Base-by-base conservation (phyloP, 2,888 invertebrate genomes). In the Nomada flava region DNA sequence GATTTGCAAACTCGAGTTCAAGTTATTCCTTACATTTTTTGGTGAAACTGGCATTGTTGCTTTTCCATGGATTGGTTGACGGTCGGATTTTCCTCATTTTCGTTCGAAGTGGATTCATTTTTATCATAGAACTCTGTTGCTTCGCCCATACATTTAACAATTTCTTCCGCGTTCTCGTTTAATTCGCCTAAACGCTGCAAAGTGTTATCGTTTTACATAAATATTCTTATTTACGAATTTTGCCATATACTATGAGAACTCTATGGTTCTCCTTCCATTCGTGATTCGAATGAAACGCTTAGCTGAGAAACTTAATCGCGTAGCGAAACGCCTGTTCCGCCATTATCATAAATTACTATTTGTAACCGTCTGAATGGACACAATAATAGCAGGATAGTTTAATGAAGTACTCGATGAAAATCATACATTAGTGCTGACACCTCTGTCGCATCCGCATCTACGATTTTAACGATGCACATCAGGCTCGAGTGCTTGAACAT, bases 401-500 rank as follows among this genome's bases (percentile, higher is more conserved):
- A 26, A 26, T 2, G 26, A 26, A 26, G 2, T 26, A 26, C 26
- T 26, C 26, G 26, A 2, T 26, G 20, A 42, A n/a, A n/a, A 26
- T 3, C 7, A 65, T 20, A n/a, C 0, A 62, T 55, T 13, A 3
- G n/a, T 1, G 47, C 44, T 7, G 23, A 23, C 18, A 72, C 76
- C 65, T 76, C 59, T 50, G 42, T 59, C 1, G 57, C 64, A 1
- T 15, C 9, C 18, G 62, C 53, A 23, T 73, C 67, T 15, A 15
- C 36, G 7, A 72, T 60, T n/a, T 73, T 73, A 7, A 50, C 67
- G 11, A 67, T 23, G 5, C 53, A 73, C 13, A 2, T 62, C 0
- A 44, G 2, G 20, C 29, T 73, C 53, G 73, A 29, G 3, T 42
- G 20, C 29, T 15, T 59, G 26, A 73, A 55, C 47, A 77, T 55